Percentiles rank a stretch among this genome's conserved stretches.
phyloP scores from a whole-genome alignment of 2,888 invertebrate genomes.

The Caenorhabditis zanzibari region DNA sequence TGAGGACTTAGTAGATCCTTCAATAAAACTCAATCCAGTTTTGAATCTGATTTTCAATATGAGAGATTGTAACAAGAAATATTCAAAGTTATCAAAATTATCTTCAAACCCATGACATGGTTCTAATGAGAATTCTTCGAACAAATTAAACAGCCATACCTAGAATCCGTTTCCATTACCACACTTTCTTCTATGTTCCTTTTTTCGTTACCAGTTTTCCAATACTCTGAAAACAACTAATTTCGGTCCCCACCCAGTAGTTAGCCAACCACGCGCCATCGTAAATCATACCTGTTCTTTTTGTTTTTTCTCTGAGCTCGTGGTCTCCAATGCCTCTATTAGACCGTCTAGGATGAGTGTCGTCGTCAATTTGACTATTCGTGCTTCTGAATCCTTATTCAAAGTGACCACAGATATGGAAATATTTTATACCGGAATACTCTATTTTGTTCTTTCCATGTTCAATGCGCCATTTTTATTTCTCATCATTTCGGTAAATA shows the following conservation, averaged over 20 bases:
- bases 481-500: conserved; percentile 3
- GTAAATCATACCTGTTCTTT: conserved; percentile 17
- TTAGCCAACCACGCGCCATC: neutral
- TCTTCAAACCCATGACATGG: no score
- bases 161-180: neutral
- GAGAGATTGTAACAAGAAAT: neutral
- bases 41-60: conserved; percentile 16
- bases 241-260: neutral
- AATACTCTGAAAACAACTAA: neutral
- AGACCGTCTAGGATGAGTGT: neutral
- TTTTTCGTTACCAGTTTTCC: neutral
- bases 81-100: no score
- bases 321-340: neutral
- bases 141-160: neutral
- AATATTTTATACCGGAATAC: conserved; percentile 6
- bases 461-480: conserved; percentile 11
- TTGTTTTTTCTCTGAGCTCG: neutral
- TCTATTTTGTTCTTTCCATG: conserved; percentile 14
- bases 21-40: conserved; percentile 12
- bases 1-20: conserved; percentile 7
- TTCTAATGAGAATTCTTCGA: neutral
- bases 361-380: neutral
- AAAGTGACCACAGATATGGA: neutral
- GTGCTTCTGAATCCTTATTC: neutral
- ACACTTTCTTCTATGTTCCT: neutral